These are phyloP conservation scores for Encarsia formosa DNA, from an alignment of 2,888 invertebrate genomes.

Conservation along the genomic window DNA sequence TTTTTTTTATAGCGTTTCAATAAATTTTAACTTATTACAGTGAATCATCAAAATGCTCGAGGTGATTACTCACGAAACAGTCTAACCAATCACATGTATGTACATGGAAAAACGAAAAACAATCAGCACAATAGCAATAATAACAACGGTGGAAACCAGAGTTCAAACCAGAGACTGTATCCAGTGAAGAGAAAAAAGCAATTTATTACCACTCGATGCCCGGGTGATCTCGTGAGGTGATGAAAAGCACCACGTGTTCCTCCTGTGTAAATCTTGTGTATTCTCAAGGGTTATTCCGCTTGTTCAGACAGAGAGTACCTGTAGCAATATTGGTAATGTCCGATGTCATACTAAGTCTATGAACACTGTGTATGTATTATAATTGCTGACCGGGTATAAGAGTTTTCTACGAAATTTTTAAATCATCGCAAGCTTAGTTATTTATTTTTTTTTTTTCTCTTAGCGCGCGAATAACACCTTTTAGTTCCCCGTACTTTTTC, in stretches of 20 bases:
- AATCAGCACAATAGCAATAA: constrained; percentile 36
- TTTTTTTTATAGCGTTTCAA: not conserved
- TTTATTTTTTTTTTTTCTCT: constrained; percentile 16
- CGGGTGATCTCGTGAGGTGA: constrained; percentile 49
- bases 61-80: constrained; percentile 43
- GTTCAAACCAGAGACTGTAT: constrained; percentile 41
- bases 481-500: constrained; percentile 1
- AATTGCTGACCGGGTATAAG: constrained; percentile 15
- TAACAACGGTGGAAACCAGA: constrained; percentile 42
- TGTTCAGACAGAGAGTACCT: constrained; percentile 20
- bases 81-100: constrained; percentile 41
- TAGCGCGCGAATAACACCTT: constrained; percentile 3
- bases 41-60: constrained; percentile 42
- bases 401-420: constrained; percentile 24
- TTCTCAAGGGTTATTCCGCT: constrained; percentile 16
- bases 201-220: constrained; percentile 41
- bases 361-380: constrained; percentile 12
- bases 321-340: constrained; percentile 34
- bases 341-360: constrained; percentile 24
- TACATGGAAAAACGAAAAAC: constrained; percentile 40
- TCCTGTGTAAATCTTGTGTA: constrained; percentile 27
- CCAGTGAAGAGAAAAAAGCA: constrained; percentile 47
- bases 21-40: constrained; percentile 21
- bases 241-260: constrained; percentile 36
- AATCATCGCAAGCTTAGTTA: constrained; percentile 13